Evolutionary conservation across 2,888 invertebrate genomes (phyloP).

Genomic region (Drosophila atroscutellata): DNA sequence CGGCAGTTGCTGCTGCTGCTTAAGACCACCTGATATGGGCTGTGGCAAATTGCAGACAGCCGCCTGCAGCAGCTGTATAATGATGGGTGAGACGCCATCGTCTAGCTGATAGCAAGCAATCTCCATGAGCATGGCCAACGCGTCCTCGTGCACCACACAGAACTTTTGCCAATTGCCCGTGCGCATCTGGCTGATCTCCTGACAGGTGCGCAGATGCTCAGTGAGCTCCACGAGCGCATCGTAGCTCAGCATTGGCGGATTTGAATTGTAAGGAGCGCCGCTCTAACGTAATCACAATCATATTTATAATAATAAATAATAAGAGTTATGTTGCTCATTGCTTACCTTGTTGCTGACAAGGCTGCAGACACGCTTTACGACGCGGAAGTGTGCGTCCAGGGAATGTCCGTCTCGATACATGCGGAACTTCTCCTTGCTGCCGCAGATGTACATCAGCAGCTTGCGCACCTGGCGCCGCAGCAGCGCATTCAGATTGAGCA

Average conservation of each 20-base stretch:
- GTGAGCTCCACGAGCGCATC: conserved; percentile 97
- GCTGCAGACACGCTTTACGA: conserved; percentile 86
- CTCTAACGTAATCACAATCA: conserved; percentile 32
- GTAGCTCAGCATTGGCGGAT: conserved; percentile 89
- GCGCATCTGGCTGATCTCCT: conserved; percentile 95
- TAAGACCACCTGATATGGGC: conserved; percentile 19
- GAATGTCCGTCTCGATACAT: conserved; percentile 97
- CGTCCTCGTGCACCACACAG: conserved; percentile 90
- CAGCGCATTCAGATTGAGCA: conserved; percentile 91
- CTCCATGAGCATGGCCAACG: conserved; percentile 92
- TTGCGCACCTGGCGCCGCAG: conserved; percentile 95
- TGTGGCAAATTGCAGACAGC: conserved; percentile 89
- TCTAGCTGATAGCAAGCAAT: conserved; percentile 93
- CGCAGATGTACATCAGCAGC: conserved; percentile 95
- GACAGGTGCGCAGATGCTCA: conserved; percentile 96
- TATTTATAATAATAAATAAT: not conserved
- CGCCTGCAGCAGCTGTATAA: conserved; percentile 94
- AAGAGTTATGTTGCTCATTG: not conserved
- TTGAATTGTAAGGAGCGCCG: conserved; percentile 72
- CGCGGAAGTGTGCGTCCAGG: conserved; percentile 94
- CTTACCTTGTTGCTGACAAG: conserved; percentile 82
- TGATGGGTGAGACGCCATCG: conserved; percentile 95
- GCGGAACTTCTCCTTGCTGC: conserved; percentile 97
- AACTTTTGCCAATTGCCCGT: conserved; percentile 98
- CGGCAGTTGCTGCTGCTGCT: conserved; percentile 60